A percentile compares a stretch with the other conserved stretches of the same genome.
phyloP scores from a whole-genome alignment of 2,113 vertebrate species.

The Nyctereutes procyonoides region DNA sequence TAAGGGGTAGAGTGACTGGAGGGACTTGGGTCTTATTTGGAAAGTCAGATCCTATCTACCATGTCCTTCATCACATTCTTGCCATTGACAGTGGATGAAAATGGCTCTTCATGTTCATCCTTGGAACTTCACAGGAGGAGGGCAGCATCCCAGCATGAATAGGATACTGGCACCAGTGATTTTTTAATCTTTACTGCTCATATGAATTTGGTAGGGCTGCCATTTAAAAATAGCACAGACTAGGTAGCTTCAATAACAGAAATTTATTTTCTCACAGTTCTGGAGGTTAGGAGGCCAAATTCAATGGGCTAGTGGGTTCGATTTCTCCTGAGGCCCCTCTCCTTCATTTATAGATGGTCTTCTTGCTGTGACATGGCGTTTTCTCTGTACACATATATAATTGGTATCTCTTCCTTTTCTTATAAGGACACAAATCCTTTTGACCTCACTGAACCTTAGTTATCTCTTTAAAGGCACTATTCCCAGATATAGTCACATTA shows the following conservation, averaged over 20 bases:
- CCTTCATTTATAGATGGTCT: background rate
- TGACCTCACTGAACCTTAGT: background rate
- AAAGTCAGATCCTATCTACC: background rate
- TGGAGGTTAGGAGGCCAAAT: background rate
- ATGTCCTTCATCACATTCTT: background rate
- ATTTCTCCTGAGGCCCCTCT: background rate
- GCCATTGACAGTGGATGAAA: background rate
- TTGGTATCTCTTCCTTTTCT: background rate
- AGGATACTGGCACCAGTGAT: background rate
- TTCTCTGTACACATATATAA: background rate
- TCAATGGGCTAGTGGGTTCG: background rate
- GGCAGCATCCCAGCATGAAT: background rate
- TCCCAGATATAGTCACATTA: background rate
- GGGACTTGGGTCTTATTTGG: background rate
- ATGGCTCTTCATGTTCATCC: background rate
- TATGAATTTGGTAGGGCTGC: background rate
- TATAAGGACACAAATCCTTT: background rate
- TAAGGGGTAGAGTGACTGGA: background rate
- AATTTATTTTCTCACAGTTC: slow-evolving; percentile 18
- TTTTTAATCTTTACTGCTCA: background rate
- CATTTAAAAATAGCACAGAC: background rate
- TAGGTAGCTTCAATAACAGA: background rate
- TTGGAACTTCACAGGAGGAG: background rate
- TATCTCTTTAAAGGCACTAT: background rate
- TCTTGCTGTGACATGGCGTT: background rate